Base-by-base conservation (phyloP, 1,140 invertebrate species). In the Lordiphosa collinella region DNA sequence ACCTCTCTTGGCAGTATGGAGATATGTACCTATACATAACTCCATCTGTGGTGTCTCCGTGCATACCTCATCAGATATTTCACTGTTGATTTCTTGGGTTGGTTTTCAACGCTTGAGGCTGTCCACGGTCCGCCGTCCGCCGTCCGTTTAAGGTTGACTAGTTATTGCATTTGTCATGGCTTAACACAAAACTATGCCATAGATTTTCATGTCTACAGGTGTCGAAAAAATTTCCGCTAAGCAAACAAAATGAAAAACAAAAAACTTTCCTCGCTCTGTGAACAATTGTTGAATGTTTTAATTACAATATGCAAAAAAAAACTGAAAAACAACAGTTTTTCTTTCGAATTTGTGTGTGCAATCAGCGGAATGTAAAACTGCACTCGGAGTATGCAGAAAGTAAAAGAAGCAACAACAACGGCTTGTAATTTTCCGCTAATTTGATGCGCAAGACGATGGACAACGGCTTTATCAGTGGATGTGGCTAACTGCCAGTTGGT, bases 391-490 rank as follows among this genome's bases (percentile, higher is more conserved):
- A 71, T 71, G 67, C 67, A 68, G 55, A 68, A 60, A 68, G 41
- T 64, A 65, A 63, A 36, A 32, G 29, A 29, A 54, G 32, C 43
- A 59, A 43, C 52, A 59, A 37, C 67, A 51, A 56, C 49, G 48
- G 50, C 48, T 71, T 82, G 71, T 82, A 80, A 80, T 80, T 82
- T 82, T 76, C 78, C 71, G 75, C 78, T 80, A 82, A 80, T 80
- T 80, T 74, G 71, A 76, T 62, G 76, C 73, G 51, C 57, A 60
- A 72, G 67, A 54, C 56, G 50, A 52, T 64, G 41, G 16, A 48
- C 73, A 57, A 61, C 47, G 69, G 34, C 16, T 40, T 51, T 51
- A 51, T 25, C 32, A 40, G 16, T 67, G 43, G 35, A 25, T 50
- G 25, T 36, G 38, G 34, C 18, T 54, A 32, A 16, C 25, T 29